These are phyloP conservation scores for Drosophila yooni DNA, from an alignment of 2,888 invertebrate genomes.

Conservation along the genomic window DNA sequence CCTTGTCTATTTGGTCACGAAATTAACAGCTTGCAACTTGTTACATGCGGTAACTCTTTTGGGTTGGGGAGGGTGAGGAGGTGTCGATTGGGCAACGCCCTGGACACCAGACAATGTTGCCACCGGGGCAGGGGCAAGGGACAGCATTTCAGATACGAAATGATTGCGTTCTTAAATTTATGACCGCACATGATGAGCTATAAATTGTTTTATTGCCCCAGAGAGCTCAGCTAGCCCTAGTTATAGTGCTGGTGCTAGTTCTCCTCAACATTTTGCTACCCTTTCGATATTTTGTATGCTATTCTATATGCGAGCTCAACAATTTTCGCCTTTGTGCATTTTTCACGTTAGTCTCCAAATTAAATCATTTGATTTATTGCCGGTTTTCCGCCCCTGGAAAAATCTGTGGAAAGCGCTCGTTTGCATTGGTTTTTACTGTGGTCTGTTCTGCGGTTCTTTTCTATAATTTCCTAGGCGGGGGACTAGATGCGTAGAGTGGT, in stretches of 20 bases:
- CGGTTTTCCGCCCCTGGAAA: slow-evolving; percentile 43
- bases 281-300: slow-evolving; percentile 25
- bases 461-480: neutral
- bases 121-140: slow-evolving; percentile 6
- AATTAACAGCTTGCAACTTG: slow-evolving; percentile 74
- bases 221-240: slow-evolving; percentile 40
- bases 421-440: slow-evolving; percentile 28
- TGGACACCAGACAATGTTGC: slow-evolving; percentile 53
- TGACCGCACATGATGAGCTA: slow-evolving; percentile 80
- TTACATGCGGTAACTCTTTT: slow-evolving; percentile 51
- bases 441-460: slow-evolving; percentile 11
- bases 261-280: slow-evolving; percentile 34
- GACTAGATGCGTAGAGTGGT: slow-evolving; percentile 12
- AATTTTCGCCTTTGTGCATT: slow-evolving; percentile 61
- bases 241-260: neutral
- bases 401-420: slow-evolving; percentile 42
- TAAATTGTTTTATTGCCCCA: slow-evolving; percentile 76
- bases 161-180: slow-evolving; percentile 75
- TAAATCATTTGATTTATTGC: slow-evolving; percentile 80
- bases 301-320: slow-evolving; percentile 67
- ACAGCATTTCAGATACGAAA: slow-evolving; percentile 31
- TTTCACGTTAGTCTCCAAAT: slow-evolving; percentile 65
- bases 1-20: slow-evolving; percentile 59
- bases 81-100: slow-evolving; percentile 82
- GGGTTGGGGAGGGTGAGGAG: slow-evolving; percentile 50